Evolutionary conservation across 2,888 invertebrate species (phyloP).

Genomic region (Scaeva pyrastri): DNA sequence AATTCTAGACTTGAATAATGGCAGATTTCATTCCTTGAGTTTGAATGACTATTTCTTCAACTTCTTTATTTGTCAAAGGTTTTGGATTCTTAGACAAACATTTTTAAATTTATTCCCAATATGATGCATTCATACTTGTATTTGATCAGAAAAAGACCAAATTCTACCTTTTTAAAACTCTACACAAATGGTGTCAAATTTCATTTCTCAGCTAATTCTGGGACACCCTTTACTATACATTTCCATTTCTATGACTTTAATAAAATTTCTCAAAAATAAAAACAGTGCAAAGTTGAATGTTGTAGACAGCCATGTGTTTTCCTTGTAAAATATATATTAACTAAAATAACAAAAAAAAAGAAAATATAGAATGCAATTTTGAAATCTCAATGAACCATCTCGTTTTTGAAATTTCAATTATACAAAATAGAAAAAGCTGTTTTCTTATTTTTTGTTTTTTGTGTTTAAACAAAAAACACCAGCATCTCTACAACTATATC

Average conservation of each 20-base stretch:
- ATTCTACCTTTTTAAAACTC: too few species aligned
- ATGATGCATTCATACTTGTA: too few species aligned
- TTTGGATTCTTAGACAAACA: too few species aligned
- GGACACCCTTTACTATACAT: too few species aligned
- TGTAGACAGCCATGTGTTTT: not conserved
- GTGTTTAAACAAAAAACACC: not conserved
- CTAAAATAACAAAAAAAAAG: too few species aligned
- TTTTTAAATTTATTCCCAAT: too few species aligned
- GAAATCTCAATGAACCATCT: not conserved
- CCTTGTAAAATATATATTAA: not conserved
- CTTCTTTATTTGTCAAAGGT: too few species aligned
- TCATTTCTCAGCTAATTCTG: too few species aligned
- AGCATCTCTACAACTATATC: not conserved
- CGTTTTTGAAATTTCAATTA: not conserved
- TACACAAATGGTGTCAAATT: not conserved
- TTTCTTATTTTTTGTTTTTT: not conserved
- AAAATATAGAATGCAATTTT: constrained; percentile 7
- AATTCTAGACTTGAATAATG: too few species aligned
- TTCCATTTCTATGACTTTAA: not conserved
- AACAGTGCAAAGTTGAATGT: not conserved
- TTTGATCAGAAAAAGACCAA: too few species aligned
- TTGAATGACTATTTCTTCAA: too few species aligned
- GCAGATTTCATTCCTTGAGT: too few species aligned
- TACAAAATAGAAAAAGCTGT: constrained; percentile 3
- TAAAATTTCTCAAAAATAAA: not conserved